Evolutionary conservation across 2,797 vertebrate species (phyloP), one percentile per base, ranked within the genome.

Genomic region (Eremophila alpestris): DNA sequence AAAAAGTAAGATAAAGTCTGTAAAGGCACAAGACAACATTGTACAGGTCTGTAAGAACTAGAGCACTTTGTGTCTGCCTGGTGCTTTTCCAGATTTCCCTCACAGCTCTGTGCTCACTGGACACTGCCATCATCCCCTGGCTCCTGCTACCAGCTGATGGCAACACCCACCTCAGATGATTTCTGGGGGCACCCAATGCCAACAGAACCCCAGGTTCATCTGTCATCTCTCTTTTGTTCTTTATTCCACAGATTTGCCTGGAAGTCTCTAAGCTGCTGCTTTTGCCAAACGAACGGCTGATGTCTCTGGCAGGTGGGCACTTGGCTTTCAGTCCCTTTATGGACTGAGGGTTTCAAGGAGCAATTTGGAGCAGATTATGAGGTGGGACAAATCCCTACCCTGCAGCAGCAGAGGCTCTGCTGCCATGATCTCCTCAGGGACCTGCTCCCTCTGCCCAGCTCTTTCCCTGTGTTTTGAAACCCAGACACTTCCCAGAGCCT

Each of bases 221-320:
- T 29, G 0, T 48, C 21, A 4, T 34, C 52, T 79, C 58, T 76
- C 36, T 32, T 30, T 59, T 59, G 26, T 20, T 87, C 67, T 69
- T 34, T n/a, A 5, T 54, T 30, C 80, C 52, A 9, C 1, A 96
- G 96, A 55, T 95, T 45, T 96, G 95, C 78, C 56, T 90, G 77
- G 94, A 95, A 55, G 68, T 96, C 34, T 91, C 92, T 88, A 96
- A 56, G 20, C 0, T 96, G 74, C 90, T 96, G 67, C 80, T 95
- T 30, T 23, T 54, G 0, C 96, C 94, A 5, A 93, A 96, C 0
- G 88, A 95, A 16, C 51, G 18, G 30, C 83, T 96, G 52, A 48
- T 76, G 5, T 93, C 93, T 48, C 90, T 96, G 86, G 89, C 94
- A 67, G 93, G 96, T 96, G 80, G 77, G 94, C 12, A 3, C 3